Evolutionary conservation across 2,113 vertebrate genomes (phyloP).

Genomic region (Gobio gobio): DNA sequence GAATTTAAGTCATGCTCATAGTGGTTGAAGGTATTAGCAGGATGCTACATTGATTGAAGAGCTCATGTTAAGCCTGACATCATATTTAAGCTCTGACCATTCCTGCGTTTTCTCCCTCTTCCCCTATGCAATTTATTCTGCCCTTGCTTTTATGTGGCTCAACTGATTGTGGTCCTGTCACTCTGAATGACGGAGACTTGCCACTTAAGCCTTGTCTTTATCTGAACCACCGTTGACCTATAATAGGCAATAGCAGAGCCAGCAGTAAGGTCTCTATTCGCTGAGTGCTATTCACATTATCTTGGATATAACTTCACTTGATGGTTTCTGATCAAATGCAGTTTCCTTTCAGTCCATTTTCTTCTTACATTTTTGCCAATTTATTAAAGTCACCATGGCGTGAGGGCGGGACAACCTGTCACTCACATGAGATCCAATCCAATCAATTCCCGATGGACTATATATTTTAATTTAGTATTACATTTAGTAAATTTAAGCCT

Average conservation of each 20-base stretch:
- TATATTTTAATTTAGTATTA: too few species aligned
- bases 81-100: constrained; percentile 24
- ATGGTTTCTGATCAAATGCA: not conserved
- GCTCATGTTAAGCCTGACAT: constrained; percentile 23
- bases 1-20: constrained; percentile 31
- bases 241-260: constrained; percentile 1
- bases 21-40: constrained; percentile 28
- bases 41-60: constrained; percentile 44
- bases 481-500: too few species aligned
- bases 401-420: too few species aligned
- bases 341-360: not conserved
- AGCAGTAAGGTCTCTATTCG: constrained; percentile 6
- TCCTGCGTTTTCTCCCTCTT: not conserved
- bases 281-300: constrained; percentile 13
- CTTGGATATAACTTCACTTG: constrained; percentile 16
- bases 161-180: not conserved
- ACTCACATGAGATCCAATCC: too few species aligned
- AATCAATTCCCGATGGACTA: too few species aligned
- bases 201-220: constrained; percentile 36
- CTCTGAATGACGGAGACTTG: constrained; percentile 9
- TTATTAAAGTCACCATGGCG: not conserved
- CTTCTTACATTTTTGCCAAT: not conserved
- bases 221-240: constrained; percentile 9
- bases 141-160: constrained; percentile 7
- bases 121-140: constrained; percentile 19